phyloP scores from a whole-genome alignment of 2,113 vertebrate genomes.

The Xyrauchen texanus region DNA sequence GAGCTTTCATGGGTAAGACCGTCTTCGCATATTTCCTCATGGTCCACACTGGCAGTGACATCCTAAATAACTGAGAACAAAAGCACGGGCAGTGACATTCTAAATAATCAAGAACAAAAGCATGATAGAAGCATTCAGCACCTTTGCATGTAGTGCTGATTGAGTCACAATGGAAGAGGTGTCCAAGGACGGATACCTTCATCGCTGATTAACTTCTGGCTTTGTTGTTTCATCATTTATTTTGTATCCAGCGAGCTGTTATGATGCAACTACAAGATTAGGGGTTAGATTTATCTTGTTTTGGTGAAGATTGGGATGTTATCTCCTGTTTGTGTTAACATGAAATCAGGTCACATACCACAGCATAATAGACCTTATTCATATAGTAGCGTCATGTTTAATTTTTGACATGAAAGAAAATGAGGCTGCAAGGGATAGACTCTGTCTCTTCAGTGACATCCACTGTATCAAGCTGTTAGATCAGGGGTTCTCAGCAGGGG shows the following conservation, averaged over 20 bases:
- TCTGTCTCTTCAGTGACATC: no score
- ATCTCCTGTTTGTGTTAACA: neutral
- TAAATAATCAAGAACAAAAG: constrained; percentile 1
- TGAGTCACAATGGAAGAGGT: neutral
- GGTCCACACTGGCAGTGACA: neutral
- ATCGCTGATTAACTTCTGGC: neutral
- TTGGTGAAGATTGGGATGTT: neutral
- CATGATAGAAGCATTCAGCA: neutral
- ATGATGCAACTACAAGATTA: neutral
- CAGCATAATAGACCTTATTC: no score
- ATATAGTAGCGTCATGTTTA: no score
- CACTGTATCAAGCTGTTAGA: no score
- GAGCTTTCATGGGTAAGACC: constrained; percentile 90
- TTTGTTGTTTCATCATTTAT: neutral
- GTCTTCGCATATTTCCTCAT: neutral
- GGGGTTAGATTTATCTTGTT: neutral
- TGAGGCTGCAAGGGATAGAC: no score
- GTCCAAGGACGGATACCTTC: neutral
- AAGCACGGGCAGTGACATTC: neutral
- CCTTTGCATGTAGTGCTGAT: neutral
- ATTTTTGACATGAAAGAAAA: no score
- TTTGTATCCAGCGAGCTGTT: neutral
- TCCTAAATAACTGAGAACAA: constrained; percentile 1
- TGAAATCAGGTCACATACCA: neutral
- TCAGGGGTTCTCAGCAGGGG: no score